phyloP scores from a whole-genome alignment of 1,140 invertebrate genomes.

The Oscheius sp. region DNA sequence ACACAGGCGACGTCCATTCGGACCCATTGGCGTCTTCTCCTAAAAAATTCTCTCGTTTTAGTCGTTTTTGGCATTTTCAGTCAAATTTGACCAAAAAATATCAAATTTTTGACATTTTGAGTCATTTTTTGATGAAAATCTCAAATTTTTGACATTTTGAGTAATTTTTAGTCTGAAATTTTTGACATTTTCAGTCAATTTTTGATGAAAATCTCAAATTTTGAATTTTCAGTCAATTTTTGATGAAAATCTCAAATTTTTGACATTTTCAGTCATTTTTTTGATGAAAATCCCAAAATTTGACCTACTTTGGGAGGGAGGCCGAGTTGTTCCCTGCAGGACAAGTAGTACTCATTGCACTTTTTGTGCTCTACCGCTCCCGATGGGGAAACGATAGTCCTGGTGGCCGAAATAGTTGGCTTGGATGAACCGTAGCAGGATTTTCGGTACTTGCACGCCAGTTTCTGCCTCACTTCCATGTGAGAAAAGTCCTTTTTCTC shows the following conservation, averaged over 20 bases:
- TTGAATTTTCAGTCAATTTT: no score
- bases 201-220: no score
- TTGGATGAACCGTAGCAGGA: conserved; percentile 10
- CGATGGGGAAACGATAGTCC: background rate
- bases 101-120: no score
- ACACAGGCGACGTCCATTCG: conserved; percentile 46
- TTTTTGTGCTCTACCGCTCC: background rate
- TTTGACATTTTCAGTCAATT: no score
- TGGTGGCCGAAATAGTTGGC: background rate
- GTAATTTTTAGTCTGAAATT: no score
- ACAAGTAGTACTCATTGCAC: conserved; percentile 36
- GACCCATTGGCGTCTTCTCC: conserved; percentile 43
- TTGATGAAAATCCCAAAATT: no score
- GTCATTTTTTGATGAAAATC: no score
- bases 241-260: no score
- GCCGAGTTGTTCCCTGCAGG: conserved; percentile 45
- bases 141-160: no score
- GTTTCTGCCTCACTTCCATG: background rate
- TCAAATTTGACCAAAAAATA: no score
- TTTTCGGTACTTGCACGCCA: conserved; percentile 20
- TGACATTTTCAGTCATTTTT: no score
- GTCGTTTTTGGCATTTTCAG: no score
- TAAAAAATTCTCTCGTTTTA: background rate
- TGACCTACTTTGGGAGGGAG: conserved; percentile 38
- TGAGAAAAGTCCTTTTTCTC: background rate